These are phyloP conservation scores for Nasonia vitripennis DNA, from an alignment of 1,140 invertebrate species.

Conservation along the genomic window DNA sequence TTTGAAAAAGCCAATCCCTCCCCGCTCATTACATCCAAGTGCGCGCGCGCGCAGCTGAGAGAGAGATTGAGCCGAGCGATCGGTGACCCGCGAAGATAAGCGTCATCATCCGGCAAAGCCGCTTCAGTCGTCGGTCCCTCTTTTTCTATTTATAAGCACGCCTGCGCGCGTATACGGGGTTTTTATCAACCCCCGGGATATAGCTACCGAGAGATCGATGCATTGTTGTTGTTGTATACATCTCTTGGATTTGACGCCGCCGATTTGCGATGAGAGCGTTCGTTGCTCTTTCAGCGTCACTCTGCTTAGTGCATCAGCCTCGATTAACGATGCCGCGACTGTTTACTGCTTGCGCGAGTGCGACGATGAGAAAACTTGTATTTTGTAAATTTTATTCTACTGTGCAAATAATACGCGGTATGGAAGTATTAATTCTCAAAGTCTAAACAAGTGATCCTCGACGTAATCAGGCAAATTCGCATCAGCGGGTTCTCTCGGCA, in stretches of 20 bases:
- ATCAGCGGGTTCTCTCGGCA: background rate
- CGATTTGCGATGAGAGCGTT: slow-evolving; percentile 49
- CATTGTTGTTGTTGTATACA: slow-evolving; percentile 9
- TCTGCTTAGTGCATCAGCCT: background rate
- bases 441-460: background rate
- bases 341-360: too few species aligned
- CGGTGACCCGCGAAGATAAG: slow-evolving; percentile 73
- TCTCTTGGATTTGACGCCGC: slow-evolving; percentile 60
- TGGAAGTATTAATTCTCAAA: background rate
- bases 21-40: background rate
- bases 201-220: background rate
- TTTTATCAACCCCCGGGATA: slow-evolving; percentile 66
- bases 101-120: slow-evolving; percentile 63
- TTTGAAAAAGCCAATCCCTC: background rate
- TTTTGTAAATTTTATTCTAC: too few species aligned
- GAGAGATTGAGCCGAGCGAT: slow-evolving; percentile 68
- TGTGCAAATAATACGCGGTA: too few species aligned
- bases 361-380: too few species aligned
- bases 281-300: slow-evolving; percentile 63
- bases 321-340: slow-evolving; percentile 4
- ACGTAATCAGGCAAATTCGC: background rate
- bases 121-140: slow-evolving; percentile 50
- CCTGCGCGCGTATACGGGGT: slow-evolving; percentile 52
- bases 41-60: background rate
- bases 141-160: slow-evolving; percentile 44